Evolutionary conservation across 2,797 vertebrate species (phyloP), one percentile per base, ranked within the genome.

Genomic region (Artibeus jamaicensis): DNA sequence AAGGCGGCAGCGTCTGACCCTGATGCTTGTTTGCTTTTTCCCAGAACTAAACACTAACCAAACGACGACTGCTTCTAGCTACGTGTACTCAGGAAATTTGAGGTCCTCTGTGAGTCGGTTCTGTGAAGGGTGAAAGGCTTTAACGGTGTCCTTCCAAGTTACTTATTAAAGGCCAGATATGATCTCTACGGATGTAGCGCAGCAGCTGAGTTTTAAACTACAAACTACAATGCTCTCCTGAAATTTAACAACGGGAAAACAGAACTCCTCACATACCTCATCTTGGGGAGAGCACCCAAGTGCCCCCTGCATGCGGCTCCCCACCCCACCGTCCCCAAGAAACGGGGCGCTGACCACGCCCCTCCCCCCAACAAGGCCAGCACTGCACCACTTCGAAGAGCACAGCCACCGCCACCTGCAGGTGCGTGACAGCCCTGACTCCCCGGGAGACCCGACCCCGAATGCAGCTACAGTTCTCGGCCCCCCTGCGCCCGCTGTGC

Each of bases 391-490:
- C 26, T n/a, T 15, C 39, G 12, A 18, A 11, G 29, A 32, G 29
- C 50, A 50, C 1, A 0, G 67, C 71, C 32, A 26, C 14, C 50
- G 12, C 44, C 16, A 29, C 16, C 9, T 37, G 11, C 26, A 48
- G 77, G 32, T 11, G n/a, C 39, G 11, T 0, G 26, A 3, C 12
- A 1, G 32, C 44, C 55, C 32, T 9, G 19, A 57, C 7, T 42
- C 32, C 46, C 29, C 44, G 0, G 1, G 34, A 67, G 16, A 48
- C 6, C 1, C 2, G 39, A 26, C 50, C 68, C 22, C 29, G 37
- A 67, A 53, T 0, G 10, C 18, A 8, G 16, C 6, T 2, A 39
- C 11, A 3, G 15, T 8, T 5, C 26, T 10, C 0, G 15, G 32
- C 44, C 4, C 44, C 32, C 32, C 1, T 14, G 76, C 18, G 22